phyloP scores from a whole-genome alignment of 1,140 invertebrate species.

The Cotesia typhae region DNA sequence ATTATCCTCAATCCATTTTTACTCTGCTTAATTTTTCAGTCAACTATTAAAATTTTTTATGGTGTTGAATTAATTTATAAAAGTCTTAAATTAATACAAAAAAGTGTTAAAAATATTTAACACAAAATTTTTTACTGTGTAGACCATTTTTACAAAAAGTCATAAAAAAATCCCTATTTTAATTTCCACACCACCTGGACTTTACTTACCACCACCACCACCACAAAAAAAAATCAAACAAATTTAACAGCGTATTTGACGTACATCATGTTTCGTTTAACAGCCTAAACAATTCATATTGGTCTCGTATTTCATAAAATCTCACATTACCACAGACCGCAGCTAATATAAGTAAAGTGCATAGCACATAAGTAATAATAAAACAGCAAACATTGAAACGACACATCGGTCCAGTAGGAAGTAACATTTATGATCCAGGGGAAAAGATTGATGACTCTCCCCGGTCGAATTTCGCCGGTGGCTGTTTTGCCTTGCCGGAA shows the following conservation, averaged over 20 bases:
- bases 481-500: slow-evolving; percentile 10
- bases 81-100: too few species aligned
- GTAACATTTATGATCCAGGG: background rate
- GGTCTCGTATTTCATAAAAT: slow-evolving; percentile 5
- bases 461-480: slow-evolving; percentile 2
- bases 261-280: background rate
- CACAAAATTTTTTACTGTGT: too few species aligned
- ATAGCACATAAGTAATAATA: background rate
- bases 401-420: background rate
- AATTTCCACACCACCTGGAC: background rate
- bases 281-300: background rate
- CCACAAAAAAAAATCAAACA: background rate
- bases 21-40: too few species aligned
- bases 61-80: too few species aligned
- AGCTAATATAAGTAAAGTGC: background rate
- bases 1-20: too few species aligned
- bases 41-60: too few species aligned
- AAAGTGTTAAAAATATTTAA: too few species aligned
- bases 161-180: background rate
- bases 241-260: background rate
- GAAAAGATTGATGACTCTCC: slow-evolving; percentile 14
- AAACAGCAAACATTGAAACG: background rate
- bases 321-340: background rate
- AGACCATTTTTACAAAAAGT: too few species aligned
- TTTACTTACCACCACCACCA: too few species aligned